Base-by-base conservation (phyloP, 2,888 invertebrate genomes). In the Cerceris rybyensis region DNA sequence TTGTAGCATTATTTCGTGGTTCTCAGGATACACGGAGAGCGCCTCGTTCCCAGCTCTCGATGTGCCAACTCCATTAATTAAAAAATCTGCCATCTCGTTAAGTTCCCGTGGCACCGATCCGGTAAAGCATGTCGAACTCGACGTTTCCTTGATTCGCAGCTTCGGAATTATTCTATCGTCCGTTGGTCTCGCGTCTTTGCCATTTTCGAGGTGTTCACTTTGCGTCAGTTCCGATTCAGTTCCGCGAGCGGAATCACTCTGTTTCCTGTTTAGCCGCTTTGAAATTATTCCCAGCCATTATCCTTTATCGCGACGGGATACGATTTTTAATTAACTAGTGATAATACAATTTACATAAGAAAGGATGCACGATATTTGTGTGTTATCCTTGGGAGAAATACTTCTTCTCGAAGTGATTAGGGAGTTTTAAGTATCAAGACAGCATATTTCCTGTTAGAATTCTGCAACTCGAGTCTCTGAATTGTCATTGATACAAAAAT, bases 11-110 rank as follows among this genome's bases (percentile, higher is more conserved):
- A 88, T 89, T 88, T 87, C 85, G 86, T 85, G 84, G 86, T 90
- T 90, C 88, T 88, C 89, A 89, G 84, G 88, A 86, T 76, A 82
- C 41, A 28, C 46, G 50, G 13, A 80, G 57, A 75, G 86, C 84
- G 87, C 81, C 86, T 84, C 84, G 89, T 90, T 90, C 90, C 89
- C 90, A 90, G 88, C 89, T 87, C 78, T 84, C 75, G 79, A 88
- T 88, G 87, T 84, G 87, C 87, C 83, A 88, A 83, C 82, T 78
- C 85, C 83, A 83, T 88, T 87, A 88, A 88, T 88, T 88, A 87
- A 87, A 87, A 28, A 87, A 88, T 87, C 85, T 82, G 80, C 80
- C 80, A 82, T 86, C 85, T 80, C 71, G 83, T 76, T 79, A 81
- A 73, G 80, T 82, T 85, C 80, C 78, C 83, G 73, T 78, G 78